Percentiles rank a stretch among this genome's conserved stretches.
Conservation (phyloP, 2,113 vertebrate genomes). For the Microcebus murinus region DNA sequence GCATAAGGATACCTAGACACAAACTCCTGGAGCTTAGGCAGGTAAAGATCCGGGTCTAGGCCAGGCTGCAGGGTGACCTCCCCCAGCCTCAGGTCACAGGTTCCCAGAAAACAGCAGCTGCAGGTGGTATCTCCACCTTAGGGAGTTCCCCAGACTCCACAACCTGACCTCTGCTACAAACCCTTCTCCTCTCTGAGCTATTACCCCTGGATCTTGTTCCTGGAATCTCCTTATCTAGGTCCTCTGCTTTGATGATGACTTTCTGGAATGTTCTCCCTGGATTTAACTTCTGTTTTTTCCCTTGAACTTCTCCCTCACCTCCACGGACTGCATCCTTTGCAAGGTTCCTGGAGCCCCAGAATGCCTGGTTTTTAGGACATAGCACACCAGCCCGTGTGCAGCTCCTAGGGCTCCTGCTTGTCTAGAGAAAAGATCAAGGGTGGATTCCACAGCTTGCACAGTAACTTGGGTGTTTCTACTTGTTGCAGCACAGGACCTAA, state of each 20-base stretch:
- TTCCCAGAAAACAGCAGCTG: not conserved
- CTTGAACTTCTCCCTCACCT: not conserved
- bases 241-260: not conserved
- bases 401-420: not conserved
- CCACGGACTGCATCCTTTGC: not conserved
- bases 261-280: not conserved
- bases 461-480: not conserved
- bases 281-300: not conserved
- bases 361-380: not conserved
- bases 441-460: not conserved
- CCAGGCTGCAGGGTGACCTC: not conserved
- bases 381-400: not conserved
- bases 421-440: not conserved
- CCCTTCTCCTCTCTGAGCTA: not conserved
- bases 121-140: not conserved
- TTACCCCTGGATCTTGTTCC: not conserved
- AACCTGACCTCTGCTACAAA: not conserved
- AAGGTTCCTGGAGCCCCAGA: not conserved
- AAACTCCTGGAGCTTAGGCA: not conserved
- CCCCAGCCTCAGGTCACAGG: not conserved
- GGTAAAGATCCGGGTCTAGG: not conserved
- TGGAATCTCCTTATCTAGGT: not conserved
- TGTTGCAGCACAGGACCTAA: not conserved
- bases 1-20: not conserved
- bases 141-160: not conserved